A percentile compares a stretch with the other conserved stretches of the same genome.
Conservation (phyloP, 2,113 vertebrate genomes). For the Indicator maculatus region DNA sequence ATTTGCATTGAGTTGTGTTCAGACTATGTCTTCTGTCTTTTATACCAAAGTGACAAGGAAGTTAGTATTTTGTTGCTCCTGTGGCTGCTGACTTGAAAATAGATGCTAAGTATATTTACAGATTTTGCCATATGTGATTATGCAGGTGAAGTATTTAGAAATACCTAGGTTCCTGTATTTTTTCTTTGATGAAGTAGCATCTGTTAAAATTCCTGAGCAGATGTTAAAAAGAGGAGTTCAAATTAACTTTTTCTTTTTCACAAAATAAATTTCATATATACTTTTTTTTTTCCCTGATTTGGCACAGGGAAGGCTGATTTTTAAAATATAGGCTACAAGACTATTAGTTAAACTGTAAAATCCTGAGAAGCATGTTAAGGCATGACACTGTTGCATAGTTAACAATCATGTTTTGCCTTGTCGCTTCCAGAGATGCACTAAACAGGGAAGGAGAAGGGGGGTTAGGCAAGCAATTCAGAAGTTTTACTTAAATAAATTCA, state of each 20-base stretch:
- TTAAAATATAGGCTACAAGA: not conserved
- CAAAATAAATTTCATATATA: too few relatives aligned
- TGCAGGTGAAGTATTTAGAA: not conserved
- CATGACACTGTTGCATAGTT: slow-evolving; percentile 42
- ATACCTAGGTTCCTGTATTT: not conserved
- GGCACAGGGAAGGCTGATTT: not conserved
- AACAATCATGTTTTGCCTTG: not conserved
- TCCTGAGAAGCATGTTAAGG: slow-evolving; percentile 47
- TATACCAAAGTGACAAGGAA: not conserved
- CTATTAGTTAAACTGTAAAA: slow-evolving; percentile 15
- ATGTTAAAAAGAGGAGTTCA: not conserved
- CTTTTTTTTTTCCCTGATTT: not conserved
- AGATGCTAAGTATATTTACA: not conserved
- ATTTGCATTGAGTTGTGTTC: not conserved
- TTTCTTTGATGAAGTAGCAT: not conserved
- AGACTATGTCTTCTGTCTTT: not conserved
- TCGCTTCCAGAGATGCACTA: not conserved
- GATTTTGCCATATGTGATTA: not conserved
- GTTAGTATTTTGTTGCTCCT: not conserved
- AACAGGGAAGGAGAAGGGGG: not conserved
- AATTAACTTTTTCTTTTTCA: too few relatives aligned
- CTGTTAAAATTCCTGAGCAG: not conserved
- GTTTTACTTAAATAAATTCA: not conserved
- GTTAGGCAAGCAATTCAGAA: not conserved
- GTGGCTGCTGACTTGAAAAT: not conserved